Evolutionary conservation across 2,797 vertebrate species (phyloP).

Genomic region (Myotis planiceps): DNA sequence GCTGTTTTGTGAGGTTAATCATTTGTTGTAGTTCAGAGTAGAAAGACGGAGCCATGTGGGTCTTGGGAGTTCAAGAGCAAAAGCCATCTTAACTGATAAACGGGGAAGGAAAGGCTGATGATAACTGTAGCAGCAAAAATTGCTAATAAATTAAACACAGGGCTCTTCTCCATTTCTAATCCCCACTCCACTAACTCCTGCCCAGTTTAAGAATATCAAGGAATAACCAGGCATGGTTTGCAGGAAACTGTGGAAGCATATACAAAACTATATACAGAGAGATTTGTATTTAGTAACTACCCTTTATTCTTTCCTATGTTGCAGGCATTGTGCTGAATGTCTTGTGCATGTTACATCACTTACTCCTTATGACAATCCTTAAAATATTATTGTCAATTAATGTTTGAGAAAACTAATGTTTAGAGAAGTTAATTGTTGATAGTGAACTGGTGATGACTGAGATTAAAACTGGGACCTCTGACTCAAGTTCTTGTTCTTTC

Average conservation of each 20-base stretch:
- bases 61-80: conserved; percentile 30
- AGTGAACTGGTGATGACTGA: conserved; percentile 1
- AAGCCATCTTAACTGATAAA: conserved; percentile 18
- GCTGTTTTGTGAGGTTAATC: conserved; percentile 37
- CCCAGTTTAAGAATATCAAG: background rate
- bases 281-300: background rate
- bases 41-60: background rate
- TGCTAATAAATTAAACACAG: background rate
- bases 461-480: background rate
- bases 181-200: background rate
- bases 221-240: background rate
- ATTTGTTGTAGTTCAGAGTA: conserved; percentile 58
- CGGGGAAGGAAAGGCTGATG: background rate
- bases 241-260: background rate
- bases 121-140: background rate
- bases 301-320: background rate
- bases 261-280: background rate
- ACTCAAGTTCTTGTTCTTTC: background rate
- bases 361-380: background rate
- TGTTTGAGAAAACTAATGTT: background rate
- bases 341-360: background rate
- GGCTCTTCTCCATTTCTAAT: background rate
- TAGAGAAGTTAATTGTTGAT: background rate
- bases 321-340: background rate
- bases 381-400: background rate